A percentile compares a stretch with the other conserved stretches of the same genome.
These are phyloP conservation scores for Synanthedon andrenaeformis DNA, from an alignment of 2,888 invertebrate species.

Conservation along the genomic window DNA sequence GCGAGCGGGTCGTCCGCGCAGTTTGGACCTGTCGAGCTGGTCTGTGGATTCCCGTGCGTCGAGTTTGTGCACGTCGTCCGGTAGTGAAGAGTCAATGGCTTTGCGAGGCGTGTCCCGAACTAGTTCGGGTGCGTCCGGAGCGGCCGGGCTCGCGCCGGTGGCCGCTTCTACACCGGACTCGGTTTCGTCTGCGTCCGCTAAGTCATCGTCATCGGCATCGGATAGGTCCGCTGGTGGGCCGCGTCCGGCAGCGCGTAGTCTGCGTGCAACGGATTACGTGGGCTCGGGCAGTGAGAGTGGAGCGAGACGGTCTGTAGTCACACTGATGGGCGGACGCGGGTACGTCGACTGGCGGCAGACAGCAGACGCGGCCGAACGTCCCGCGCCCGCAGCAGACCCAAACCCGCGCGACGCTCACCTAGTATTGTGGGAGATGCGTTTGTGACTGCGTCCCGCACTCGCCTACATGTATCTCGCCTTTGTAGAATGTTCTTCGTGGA, in stretches of 20 bases:
- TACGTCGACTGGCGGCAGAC: slow-evolving; percentile 88
- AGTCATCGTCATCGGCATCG: slow-evolving; percentile 48
- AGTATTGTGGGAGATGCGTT: slow-evolving; percentile 84
- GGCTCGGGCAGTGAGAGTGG: slow-evolving; percentile 52
- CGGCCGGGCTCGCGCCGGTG: slow-evolving; percentile 65
- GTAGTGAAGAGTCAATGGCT: slow-evolving; percentile 88
- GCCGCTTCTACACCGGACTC: slow-evolving; percentile 61
- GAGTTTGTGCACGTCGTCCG: slow-evolving; percentile 84
- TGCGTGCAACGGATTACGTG: slow-evolving; percentile 53
- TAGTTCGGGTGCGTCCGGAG: slow-evolving; percentile 80
- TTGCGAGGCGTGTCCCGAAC: slow-evolving; percentile 79
- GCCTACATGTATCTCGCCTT: not conserved
- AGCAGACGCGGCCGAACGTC: slow-evolving; percentile 72
- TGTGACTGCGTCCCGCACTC: slow-evolving; percentile 30
- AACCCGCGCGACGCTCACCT: slow-evolving; percentile 90
- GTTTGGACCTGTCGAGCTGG: slow-evolving; percentile 88
- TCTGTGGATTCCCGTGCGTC: slow-evolving; percentile 88
- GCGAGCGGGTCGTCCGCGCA: slow-evolving; percentile 85
- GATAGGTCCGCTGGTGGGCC: slow-evolving; percentile 23
- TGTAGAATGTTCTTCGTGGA: not conserved
- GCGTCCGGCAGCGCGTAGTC: slow-evolving; percentile 49
- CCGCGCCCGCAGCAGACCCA: slow-evolving; percentile 72
- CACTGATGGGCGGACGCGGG: slow-evolving; percentile 88
- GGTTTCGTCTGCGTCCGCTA: slow-evolving; percentile 46
- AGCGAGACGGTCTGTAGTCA: slow-evolving; percentile 81